Evolutionary conservation across 2,888 invertebrate species (phyloP).

Genomic region (Calephelis perditalis): DNA sequence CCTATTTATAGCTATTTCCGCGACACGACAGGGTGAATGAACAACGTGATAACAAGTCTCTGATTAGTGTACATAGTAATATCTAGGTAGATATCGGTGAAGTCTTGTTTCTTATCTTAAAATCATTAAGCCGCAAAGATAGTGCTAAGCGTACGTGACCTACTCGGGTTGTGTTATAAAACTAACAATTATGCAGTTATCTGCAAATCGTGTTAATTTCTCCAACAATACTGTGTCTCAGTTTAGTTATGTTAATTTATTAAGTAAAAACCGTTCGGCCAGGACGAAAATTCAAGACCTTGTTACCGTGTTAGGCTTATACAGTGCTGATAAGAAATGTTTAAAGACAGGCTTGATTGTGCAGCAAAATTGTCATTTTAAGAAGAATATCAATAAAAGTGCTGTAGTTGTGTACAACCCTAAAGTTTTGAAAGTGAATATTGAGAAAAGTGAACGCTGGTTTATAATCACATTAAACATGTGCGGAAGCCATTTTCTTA

Average conservation of each 20-base stretch:
- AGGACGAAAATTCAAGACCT: slow-evolving; percentile 58
- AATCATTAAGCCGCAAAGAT: slow-evolving; percentile 45
- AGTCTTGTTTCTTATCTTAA: slow-evolving; percentile 41
- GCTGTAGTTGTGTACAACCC: slow-evolving; percentile 40
- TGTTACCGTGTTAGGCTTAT: slow-evolving; percentile 57
- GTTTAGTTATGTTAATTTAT: slow-evolving; percentile 61
- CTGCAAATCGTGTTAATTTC: slow-evolving; percentile 61
- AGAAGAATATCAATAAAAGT: slow-evolving; percentile 23
- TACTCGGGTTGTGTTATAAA: slow-evolving; percentile 17
- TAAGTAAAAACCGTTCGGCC: slow-evolving; percentile 52
- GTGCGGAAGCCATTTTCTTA: slow-evolving; percentile 35
- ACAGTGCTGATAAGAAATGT: slow-evolving; percentile 47
- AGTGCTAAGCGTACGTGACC: slow-evolving; percentile 35
- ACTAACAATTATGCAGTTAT: slow-evolving; percentile 52
- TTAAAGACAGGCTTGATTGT: slow-evolving; percentile 33
- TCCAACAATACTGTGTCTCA: slow-evolving; percentile 57
- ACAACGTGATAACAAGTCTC: slow-evolving; percentile 42
- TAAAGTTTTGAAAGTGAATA: slow-evolving; percentile 37
- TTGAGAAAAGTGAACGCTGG: slow-evolving; percentile 41
- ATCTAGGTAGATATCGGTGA: slow-evolving; percentile 32
- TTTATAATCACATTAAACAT: slow-evolving; percentile 38
- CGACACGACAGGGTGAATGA: slow-evolving; percentile 40
- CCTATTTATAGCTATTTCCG: too few relatives aligned
- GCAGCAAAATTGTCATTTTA: slow-evolving; percentile 19
- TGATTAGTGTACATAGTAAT: slow-evolving; percentile 38